phyloP scores from a whole-genome alignment of 64 coral and sea anemone species.

The Dendronephthya gigantea region DNA sequence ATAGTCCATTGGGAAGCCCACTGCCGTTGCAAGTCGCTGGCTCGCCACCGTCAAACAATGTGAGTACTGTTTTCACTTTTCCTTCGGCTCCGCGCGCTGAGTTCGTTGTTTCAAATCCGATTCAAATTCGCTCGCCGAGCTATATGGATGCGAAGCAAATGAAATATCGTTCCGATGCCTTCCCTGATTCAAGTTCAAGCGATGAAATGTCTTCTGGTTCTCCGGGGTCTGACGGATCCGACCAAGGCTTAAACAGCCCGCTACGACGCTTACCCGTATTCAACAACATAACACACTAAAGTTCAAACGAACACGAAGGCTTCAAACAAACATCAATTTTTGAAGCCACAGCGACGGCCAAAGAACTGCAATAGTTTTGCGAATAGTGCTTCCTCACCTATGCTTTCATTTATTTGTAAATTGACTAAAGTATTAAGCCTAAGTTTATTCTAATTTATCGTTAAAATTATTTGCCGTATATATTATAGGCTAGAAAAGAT shows the following conservation, averaged over 20 bases:
- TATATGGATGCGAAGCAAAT: background rate
- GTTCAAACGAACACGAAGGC: background rate
- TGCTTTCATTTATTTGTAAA: background rate
- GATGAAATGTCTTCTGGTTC: background rate
- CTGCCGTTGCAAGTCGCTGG: background rate
- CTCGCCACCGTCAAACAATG: background rate
- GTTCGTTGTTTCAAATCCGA: background rate
- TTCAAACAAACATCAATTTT: background rate
- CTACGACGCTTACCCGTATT: slow-evolving; percentile 14
- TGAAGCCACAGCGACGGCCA: background rate
- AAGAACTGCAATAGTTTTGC: background rate
- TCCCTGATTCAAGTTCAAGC: background rate
- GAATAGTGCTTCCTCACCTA: background rate
- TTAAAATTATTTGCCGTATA: slow-evolving; percentile 13
- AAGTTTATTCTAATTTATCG: slow-evolving; percentile 18
- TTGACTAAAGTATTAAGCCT: slow-evolving; percentile 1
- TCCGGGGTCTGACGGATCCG: background rate
- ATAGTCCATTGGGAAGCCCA: slow-evolving; percentile 18
- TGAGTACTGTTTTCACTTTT: slow-evolving; percentile 20
- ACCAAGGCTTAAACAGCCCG: background rate
- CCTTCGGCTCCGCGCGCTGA: background rate
- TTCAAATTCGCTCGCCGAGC: background rate
- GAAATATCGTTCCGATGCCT: background rate
- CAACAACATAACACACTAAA: background rate
- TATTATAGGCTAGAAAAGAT: background rate